Base-by-base conservation (phyloP, 1,140 invertebrate species). In the Caerostris darwini region DNA sequence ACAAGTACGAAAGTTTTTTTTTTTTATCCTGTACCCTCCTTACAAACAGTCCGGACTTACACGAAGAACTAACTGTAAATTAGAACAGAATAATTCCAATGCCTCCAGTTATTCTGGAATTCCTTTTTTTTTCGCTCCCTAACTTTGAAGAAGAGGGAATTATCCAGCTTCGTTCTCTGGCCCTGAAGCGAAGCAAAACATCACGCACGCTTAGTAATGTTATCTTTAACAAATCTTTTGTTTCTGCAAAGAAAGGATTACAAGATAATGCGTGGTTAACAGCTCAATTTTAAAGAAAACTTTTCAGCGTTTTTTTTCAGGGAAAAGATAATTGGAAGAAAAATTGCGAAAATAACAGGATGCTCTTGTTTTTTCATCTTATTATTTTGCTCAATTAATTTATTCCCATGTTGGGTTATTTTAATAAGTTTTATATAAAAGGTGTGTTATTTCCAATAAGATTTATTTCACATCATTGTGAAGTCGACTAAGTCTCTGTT, bases 151-250 rank as follows among this genome's bases (percentile, higher is more conserved):
- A 14, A 7, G 57, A 57, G 57, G 54, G 7, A 83, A 83, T 57
- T 83, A 12, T 83, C 6, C 3, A 7, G 10, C n/a, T 2, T 4
- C 7, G 6, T 8, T 14, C n/a, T 6, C 56, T 57, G 8, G 2
- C 14, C 77, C 77, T 6, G 17, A 5, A 83, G 56, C 6, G 7
- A 34, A 17, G 54, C 3, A 83, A 58, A 83, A 19, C 7, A 17
- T 17, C 0, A 3, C 0, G 56, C 6, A 83, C 14, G 53, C 82
- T 57, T 77, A 77, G 71, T 50, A 34, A 12, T 83, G 82, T 83
- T 83, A 57, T 83, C 14, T 83, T 83, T 83, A 58, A 58, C 54
- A 83, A 83, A 83, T 83, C 82, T 54, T 83, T 82, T 58, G 5
- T 19, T 83, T 83, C 54, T 58, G n/a, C 54, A 19, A 56, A 19